These are phyloP conservation scores for Enteromius unitaeniatus DNA, from an alignment of 2,797 vertebrate species.

Conservation along the genomic window DNA sequence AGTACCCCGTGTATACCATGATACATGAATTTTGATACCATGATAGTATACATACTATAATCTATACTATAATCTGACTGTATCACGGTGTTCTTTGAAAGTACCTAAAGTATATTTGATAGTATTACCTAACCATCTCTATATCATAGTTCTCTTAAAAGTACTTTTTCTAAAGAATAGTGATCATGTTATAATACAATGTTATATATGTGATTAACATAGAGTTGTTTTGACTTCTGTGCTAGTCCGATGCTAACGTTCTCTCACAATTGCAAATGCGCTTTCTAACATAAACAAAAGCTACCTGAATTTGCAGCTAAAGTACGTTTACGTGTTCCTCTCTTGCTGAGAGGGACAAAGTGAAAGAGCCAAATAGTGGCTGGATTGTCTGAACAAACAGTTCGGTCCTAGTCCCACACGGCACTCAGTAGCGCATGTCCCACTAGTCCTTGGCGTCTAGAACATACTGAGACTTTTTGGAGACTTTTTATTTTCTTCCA, in stretches of 20 bases:
- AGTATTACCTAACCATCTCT: background rate
- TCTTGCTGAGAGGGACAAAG: slow-evolving; percentile 21
- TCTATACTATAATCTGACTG: no score
- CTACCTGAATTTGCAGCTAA: background rate
- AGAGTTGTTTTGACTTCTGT: background rate
- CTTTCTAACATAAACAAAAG: slow-evolving; percentile 21
- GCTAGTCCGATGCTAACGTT: background rate
- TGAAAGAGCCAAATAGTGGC: slow-evolving; percentile 23
- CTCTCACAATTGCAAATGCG: background rate
- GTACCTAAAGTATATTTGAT: no score
- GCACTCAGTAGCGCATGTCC: slow-evolving; percentile 10
- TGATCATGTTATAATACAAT: background rate
- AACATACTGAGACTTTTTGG: slow-evolving; percentile 1
- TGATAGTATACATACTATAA: background rate
- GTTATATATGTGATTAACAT: background rate
- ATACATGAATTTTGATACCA: background rate
- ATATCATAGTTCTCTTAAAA: background rate
- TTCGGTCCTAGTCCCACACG: background rate
- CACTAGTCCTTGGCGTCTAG: background rate
- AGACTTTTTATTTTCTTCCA: background rate
- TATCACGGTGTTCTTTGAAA: no score
- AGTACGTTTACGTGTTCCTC: slow-evolving; percentile 20
- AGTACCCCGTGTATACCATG: background rate
- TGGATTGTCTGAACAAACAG: slow-evolving; percentile 31
- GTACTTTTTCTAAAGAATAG: background rate